Base-by-base conservation (phyloP, 2,113 vertebrate genomes). In the Tichodroma muraria region DNA sequence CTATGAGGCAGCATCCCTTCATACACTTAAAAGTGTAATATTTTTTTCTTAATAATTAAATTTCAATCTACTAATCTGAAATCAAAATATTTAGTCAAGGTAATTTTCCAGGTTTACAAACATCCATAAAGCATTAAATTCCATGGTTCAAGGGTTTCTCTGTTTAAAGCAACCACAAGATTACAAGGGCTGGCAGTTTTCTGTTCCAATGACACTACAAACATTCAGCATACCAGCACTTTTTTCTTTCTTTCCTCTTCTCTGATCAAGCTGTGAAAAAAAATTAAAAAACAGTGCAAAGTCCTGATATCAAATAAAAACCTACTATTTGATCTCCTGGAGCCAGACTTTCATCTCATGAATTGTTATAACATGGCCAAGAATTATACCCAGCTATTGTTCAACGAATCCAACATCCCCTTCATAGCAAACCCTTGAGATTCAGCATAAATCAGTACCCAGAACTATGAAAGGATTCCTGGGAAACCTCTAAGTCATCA, bases 191-290 rank as follows among this genome's bases (percentile, higher is more conserved):
- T 68, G 22, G 14, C 24, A 72, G 24, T 56, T 92, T 61, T 89
- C 44, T 52, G 25, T 89, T 89, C 61, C 82, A 89, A 84, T 81
- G 77, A 21, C 44, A 72, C 65, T 72, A 40, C n/a, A 89, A 64
- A 45, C 24, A 72, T 25, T 11, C 57, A 90, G 31, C 83, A 85
- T 81, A n/a, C 25, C 44, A 71, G 24, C 21, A 63, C 10, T 40
- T 61, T 45, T 33, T 6, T n/a, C 22, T 15, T 42, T 81, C 63
- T 64, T 68, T 30, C 5, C 25, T 82, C 22, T 63, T 13, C 42
- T 88, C 63, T 80, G 89, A 77, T 91, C 84, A 96, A 92, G 81
- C 79, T 94, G 84, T 88, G 90, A 75, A 82, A 93, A 72, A 88
- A 70, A 75, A 92, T 33, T 15, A 85, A 59, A 72, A 83, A 63